A percentile compares a stretch with the other conserved stretches of the same genome.
phyloP scores from a whole-genome alignment of 2,113 vertebrate genomes.

The Acrocephalus arundinaceus region DNA sequence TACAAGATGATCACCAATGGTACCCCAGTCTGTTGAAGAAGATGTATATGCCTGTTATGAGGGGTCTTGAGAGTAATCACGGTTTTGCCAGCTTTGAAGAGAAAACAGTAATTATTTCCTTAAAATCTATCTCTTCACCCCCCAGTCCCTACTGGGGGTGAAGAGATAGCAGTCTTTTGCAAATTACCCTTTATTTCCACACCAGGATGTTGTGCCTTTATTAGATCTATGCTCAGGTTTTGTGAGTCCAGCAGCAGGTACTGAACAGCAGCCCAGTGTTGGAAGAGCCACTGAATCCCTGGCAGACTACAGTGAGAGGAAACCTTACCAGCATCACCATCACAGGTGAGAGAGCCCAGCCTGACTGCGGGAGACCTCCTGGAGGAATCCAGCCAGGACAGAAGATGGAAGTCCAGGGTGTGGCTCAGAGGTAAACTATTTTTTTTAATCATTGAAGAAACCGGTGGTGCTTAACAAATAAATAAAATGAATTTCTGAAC shows the following conservation, averaged over 20 bases:
- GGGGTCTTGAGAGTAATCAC: constrained; percentile 31
- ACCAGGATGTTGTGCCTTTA: constrained; percentile 56
- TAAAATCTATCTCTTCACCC: constrained; percentile 46
- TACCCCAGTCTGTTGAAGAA: background rate
- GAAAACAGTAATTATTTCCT: constrained; percentile 43
- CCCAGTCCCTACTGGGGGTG: background rate
- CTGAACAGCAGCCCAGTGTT: constrained; percentile 40
- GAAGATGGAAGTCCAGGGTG: constrained; percentile 72
- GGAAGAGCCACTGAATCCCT: constrained; percentile 57
- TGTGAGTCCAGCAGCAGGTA: constrained; percentile 68
- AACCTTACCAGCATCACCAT: constrained; percentile 7
- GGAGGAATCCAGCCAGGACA: constrained; percentile 36
- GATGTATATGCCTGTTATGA: constrained; percentile 40
- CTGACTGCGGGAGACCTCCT: background rate
- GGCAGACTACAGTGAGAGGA: constrained; percentile 10
- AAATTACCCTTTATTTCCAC: constrained; percentile 47
- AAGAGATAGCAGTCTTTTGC: background rate
- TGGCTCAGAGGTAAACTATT: constrained; percentile 55
- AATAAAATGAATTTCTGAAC: background rate
- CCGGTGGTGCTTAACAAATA: background rate
- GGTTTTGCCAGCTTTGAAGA: constrained; percentile 49
- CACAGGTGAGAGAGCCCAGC: constrained; percentile 22
- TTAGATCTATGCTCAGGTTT: constrained; percentile 66
- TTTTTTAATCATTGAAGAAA: background rate
- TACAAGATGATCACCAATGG: background rate